Evolutionary conservation across 1,140 invertebrate species (phyloP).

Genomic region (Drosophila tani): DNA sequence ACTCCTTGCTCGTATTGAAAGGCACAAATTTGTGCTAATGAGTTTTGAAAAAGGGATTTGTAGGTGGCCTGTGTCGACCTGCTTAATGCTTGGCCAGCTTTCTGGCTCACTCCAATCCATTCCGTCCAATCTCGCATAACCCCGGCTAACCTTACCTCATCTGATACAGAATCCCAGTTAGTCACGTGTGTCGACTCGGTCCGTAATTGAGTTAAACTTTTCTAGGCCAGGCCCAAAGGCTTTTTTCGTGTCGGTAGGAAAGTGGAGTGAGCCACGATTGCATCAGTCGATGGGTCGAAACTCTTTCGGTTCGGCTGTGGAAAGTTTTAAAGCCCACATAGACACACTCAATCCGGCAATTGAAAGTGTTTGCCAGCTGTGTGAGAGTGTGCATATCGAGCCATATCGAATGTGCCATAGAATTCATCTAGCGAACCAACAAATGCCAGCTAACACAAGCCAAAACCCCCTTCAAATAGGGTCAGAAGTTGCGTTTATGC

Average conservation of each 20-base stretch:
- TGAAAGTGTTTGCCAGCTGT: slow-evolving; percentile 53
- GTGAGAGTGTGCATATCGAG: slow-evolving; percentile 44
- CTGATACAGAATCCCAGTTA: slow-evolving; percentile 49
- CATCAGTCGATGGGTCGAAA: slow-evolving; percentile 58
- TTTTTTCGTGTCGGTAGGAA: slow-evolving; percentile 31
- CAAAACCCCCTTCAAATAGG: slow-evolving; percentile 27
- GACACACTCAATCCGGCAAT: slow-evolving; percentile 30
- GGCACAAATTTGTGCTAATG: slow-evolving; percentile 82
- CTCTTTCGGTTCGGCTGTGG: slow-evolving; percentile 39
- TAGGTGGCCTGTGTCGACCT: slow-evolving; percentile 58
- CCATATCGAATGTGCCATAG: slow-evolving; percentile 59
- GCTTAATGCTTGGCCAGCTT: slow-evolving; percentile 64
- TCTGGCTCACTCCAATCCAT: slow-evolving; percentile 42
- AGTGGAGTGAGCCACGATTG: slow-evolving; percentile 49
- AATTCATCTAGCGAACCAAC: slow-evolving; percentile 45
- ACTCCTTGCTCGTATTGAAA: slow-evolving; percentile 59
- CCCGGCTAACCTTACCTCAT: slow-evolving; percentile 49
- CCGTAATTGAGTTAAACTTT: slow-evolving; percentile 82
- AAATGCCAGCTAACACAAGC: slow-evolving; percentile 38
- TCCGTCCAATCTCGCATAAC: slow-evolving; percentile 14
- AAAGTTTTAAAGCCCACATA: slow-evolving; percentile 66
- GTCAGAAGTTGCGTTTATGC: slow-evolving; percentile 47
- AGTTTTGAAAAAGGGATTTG: slow-evolving; percentile 81
- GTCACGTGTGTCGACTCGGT: slow-evolving; percentile 66
- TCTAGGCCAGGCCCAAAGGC: slow-evolving; percentile 71